Percentiles rank a stretch among this genome's conserved stretches.
Conservation (phyloP, 2,888 invertebrate species). For the Trachelus troglodyta region DNA sequence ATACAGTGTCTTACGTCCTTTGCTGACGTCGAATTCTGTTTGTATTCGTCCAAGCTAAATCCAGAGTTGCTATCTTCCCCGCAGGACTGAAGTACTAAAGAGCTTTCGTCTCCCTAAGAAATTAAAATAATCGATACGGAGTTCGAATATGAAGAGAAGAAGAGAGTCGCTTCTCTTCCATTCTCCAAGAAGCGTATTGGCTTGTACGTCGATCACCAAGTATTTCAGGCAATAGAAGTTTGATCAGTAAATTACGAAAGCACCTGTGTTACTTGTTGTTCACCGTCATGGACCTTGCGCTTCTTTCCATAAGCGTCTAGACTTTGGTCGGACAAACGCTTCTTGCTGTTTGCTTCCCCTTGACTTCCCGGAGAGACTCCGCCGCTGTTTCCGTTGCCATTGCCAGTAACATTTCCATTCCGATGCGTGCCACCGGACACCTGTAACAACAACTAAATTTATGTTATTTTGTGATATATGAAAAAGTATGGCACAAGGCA, state of each 20-base stretch:
- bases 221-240: neutral
- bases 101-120: constrained; percentile 51
- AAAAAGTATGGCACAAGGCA: neutral
- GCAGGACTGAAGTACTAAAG: constrained; percentile 53
- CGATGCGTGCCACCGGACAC: constrained; percentile 47
- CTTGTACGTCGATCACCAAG: neutral
- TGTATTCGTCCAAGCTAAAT: constrained; percentile 60
- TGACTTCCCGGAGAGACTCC: constrained; percentile 48
- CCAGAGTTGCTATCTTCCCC: constrained; percentile 62
- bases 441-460: constrained; percentile 26
- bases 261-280: constrained; percentile 50
- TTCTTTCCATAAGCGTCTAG: constrained; percentile 46
- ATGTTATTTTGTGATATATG: neutral
- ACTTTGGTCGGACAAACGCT: constrained; percentile 48
- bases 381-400: constrained; percentile 42
- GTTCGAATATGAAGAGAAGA: neutral
- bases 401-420: constrained; percentile 50
- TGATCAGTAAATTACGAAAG: constrained; percentile 6
- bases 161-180: neutral
- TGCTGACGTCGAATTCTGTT: constrained; percentile 52
- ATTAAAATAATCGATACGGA: constrained; percentile 8
- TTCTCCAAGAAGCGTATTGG: neutral
- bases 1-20: constrained; percentile 57
- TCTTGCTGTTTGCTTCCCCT: constrained; percentile 38
- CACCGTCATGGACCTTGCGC: constrained; percentile 38